A percentile compares a stretch with the other conserved stretches of the same genome.
phyloP scores from a whole-genome alignment of 2,888 invertebrate species.

The Leucophora obtusa region DNA sequence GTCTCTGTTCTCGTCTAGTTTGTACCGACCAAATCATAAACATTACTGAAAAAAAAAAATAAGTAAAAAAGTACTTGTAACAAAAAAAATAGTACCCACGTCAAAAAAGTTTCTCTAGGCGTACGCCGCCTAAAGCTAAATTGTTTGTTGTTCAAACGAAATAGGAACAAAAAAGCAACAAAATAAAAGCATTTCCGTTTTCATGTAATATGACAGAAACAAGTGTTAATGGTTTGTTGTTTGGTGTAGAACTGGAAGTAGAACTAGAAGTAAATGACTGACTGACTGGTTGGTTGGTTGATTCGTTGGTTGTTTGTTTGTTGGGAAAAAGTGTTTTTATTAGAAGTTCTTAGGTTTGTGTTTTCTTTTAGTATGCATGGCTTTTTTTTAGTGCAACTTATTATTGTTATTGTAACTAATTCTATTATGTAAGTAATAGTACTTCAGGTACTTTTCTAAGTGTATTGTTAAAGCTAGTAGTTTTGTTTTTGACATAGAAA shows the following conservation, averaged over 20 bases:
- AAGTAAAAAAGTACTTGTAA: slow-evolving; percentile 18
- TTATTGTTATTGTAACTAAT: slow-evolving; percentile 51
- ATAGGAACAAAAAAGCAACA: slow-evolving; percentile 3
- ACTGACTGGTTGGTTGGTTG: background rate
- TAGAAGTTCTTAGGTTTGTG: background rate
- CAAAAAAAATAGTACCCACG: slow-evolving; percentile 49
- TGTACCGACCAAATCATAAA: slow-evolving; percentile 47
- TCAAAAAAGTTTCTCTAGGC: slow-evolving; percentile 63
- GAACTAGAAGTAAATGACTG: slow-evolving; percentile 40
- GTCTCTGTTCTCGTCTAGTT: slow-evolving; percentile 9
- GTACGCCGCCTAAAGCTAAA: slow-evolving; percentile 54
- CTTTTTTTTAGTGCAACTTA: slow-evolving; percentile 29
- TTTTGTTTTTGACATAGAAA: slow-evolving; percentile 19
- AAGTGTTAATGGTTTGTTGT: slow-evolving; percentile 67
- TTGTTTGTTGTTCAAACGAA: slow-evolving; percentile 56
- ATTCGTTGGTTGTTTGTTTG: slow-evolving; percentile 33
- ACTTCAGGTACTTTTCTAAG: slow-evolving; percentile 25
- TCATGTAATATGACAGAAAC: slow-evolving; percentile 67
- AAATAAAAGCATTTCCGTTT: slow-evolving; percentile 62
- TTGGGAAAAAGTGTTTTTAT: too few relatives aligned
- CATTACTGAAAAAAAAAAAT: slow-evolving; percentile 28
- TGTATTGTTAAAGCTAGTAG: slow-evolving; percentile 46
- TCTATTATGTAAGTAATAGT: slow-evolving; percentile 5
- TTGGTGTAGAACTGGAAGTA: slow-evolving; percentile 54
- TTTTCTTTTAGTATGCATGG: slow-evolving; percentile 26